Evolutionary conservation across 2,113 vertebrate genomes (phyloP).

Genomic region (Cranoglanis bouderius): DNA sequence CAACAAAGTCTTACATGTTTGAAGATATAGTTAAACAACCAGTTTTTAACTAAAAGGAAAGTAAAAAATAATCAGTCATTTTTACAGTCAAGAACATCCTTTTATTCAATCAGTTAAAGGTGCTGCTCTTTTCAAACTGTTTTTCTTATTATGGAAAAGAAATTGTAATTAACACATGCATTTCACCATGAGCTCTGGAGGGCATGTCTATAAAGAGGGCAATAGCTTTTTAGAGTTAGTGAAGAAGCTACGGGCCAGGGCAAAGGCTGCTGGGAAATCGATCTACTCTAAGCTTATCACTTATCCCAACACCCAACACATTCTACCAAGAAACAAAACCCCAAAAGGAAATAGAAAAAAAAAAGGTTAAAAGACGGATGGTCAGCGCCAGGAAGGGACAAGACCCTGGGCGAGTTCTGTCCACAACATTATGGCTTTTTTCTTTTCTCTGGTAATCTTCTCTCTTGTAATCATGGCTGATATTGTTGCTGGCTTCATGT

Average conservation of each 20-base stretch:
- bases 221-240: slow-evolving; percentile 51
- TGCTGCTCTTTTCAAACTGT: slow-evolving; percentile 81
- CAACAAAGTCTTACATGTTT: not conserved
- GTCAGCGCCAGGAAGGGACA: slow-evolving; percentile 57
- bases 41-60: not conserved
- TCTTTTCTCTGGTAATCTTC: slow-evolving; percentile 37
- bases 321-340: slow-evolving; percentile 56
- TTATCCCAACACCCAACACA: slow-evolving; percentile 54
- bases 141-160: slow-evolving; percentile 84
- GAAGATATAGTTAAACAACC: not conserved
- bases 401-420: slow-evolving; percentile 11
- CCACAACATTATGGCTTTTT: slow-evolving; percentile 67
- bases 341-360: slow-evolving; percentile 38
- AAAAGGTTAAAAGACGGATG: slow-evolving; percentile 57
- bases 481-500: slow-evolving; percentile 69
- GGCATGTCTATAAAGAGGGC: slow-evolving; percentile 60
- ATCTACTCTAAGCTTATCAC: slow-evolving; percentile 56
- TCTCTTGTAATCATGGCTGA: slow-evolving; percentile 60
- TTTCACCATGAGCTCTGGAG: slow-evolving; percentile 80
- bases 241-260: slow-evolving; percentile 35
- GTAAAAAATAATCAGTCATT: slow-evolving; percentile 41
- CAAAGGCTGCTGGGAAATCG: slow-evolving; percentile 48
- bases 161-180: slow-evolving; percentile 87
- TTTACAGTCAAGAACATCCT: slow-evolving; percentile 85
- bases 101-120: slow-evolving; percentile 86